phyloP scores from a whole-genome alignment of 2,113 vertebrate species.

The Theropithecus gelada region DNA sequence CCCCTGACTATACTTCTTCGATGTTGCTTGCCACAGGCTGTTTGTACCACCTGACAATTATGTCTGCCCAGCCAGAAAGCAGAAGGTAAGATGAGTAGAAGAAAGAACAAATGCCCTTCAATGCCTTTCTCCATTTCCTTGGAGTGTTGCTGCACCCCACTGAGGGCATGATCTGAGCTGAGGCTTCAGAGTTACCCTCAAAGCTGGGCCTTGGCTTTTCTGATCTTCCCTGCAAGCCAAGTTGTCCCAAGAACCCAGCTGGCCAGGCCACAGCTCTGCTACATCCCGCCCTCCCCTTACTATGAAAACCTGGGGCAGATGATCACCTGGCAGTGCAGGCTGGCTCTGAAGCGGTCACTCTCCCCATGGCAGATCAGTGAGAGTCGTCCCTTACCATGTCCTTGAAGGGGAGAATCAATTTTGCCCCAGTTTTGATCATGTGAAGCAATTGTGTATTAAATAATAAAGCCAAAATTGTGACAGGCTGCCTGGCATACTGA shows the following conservation, averaged over 20 bases:
- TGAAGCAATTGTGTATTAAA: neutral
- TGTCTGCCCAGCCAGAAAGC: neutral
- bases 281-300: neutral
- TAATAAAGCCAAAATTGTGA: neutral
- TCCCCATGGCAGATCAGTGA: neutral
- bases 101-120: neutral
- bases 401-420: neutral
- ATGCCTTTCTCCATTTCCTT: neutral
- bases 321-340: neutral
- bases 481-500: neutral
- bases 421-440: neutral
- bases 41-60: neutral
- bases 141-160: neutral
- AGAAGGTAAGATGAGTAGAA: neutral
- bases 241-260: neutral
- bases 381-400: neutral
- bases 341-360: neutral
- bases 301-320: neutral
- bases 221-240: neutral
- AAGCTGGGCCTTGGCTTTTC: neutral
- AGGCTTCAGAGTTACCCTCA: neutral
- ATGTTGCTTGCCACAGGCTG: neutral
- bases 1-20: neutral
- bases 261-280: neutral
- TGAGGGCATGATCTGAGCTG: neutral